These are phyloP conservation scores for Urocynchramus pylzowi DNA, from an alignment of 2,113 vertebrate genomes.

Conservation along the genomic window DNA sequence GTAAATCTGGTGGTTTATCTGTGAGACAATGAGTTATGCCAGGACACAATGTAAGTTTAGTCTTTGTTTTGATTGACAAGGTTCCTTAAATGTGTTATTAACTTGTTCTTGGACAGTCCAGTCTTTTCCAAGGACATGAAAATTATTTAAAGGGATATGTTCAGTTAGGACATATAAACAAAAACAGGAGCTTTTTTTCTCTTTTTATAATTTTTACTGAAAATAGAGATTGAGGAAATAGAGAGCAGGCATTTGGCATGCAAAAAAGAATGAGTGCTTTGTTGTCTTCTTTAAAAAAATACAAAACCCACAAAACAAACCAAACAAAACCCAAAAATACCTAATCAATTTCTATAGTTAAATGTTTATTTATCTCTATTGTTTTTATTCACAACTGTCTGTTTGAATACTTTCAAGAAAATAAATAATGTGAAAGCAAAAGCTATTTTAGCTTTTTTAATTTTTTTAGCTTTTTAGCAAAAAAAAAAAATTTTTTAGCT, in stretches of 20 bases:
- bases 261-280: background rate
- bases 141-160: background rate
- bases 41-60: background rate
- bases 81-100: background rate
- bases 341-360: background rate
- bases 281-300: background rate
- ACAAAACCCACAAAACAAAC: background rate
- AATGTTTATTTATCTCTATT: background rate
- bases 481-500: no score
- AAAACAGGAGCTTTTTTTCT: rapidly evolving
- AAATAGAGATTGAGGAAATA: background rate
- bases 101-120: background rate
- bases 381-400: background rate
- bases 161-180: background rate
- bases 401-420: background rate
- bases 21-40: background rate
- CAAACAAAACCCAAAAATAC: background rate
- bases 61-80: background rate
- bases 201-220: background rate
- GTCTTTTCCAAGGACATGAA: background rate
- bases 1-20: background rate
- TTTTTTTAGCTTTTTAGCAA: no score
- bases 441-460: background rate
- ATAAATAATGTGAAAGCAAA: background rate
- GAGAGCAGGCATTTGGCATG: background rate